Percentiles rank a stretch among this genome's conserved stretches.
Conservation (phyloP, 1,140 invertebrate species). For the Philopotamus ludificatus region DNA sequence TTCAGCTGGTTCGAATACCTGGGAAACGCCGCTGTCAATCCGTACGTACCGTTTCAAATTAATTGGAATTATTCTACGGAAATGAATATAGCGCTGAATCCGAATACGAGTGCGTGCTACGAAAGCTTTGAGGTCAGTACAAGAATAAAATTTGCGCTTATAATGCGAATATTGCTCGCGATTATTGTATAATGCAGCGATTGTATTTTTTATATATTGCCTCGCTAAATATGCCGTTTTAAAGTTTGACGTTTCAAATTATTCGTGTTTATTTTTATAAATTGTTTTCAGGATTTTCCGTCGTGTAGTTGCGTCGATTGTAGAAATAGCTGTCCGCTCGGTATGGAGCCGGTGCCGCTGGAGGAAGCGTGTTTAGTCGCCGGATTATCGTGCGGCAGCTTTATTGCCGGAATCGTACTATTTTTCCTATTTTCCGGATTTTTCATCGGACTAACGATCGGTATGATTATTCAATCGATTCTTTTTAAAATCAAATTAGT, state of each 20-base stretch:
- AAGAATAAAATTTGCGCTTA: no score
- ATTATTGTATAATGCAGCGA: no score
- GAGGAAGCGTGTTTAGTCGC: slow-evolving; percentile 45
- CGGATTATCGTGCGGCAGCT: slow-evolving; percentile 46
- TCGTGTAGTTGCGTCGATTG: slow-evolving; percentile 77
- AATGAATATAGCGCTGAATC: neutral
- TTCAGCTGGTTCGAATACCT: slow-evolving; percentile 58
- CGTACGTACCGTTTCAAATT: slow-evolving; percentile 64
- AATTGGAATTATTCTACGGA: slow-evolving; percentile 47
- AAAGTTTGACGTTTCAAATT: no score
- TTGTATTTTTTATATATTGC: no score
- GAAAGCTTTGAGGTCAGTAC: slow-evolving; percentile 4
- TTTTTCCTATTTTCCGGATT: slow-evolving; percentile 37
- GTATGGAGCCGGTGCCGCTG: slow-evolving; percentile 46
- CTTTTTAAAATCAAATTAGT: no score
- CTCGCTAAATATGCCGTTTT: no score
- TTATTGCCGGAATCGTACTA: slow-evolving; percentile 48
- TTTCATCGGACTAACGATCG: slow-evolving; percentile 26
- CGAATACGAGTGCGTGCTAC: neutral
- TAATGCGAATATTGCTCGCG: no score
- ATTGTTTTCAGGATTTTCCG: slow-evolving; percentile 44
- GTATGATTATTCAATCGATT: no score
- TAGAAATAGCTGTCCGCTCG: slow-evolving; percentile 57
- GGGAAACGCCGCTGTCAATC: slow-evolving; percentile 53
- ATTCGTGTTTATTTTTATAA: no score